Percentiles rank a stretch among this genome's conserved stretches.
Conservation (phyloP, 2,113 vertebrate species). For the Ceyx margarethae region DNA sequence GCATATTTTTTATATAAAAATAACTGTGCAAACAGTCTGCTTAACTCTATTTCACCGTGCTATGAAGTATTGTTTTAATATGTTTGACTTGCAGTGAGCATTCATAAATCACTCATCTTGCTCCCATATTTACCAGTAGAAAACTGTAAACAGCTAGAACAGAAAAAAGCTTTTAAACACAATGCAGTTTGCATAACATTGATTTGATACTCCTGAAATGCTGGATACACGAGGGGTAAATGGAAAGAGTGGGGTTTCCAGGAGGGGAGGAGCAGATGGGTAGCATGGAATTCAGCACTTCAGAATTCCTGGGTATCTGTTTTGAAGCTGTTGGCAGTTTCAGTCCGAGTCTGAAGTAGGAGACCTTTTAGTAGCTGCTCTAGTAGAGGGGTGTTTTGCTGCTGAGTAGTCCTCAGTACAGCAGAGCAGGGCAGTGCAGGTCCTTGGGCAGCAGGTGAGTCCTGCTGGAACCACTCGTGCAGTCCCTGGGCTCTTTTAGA, state of each 20-base stretch:
- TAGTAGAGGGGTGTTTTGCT: neutral
- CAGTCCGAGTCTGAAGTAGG: rapidly evolving
- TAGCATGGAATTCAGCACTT: neutral
- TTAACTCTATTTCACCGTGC: neutral
- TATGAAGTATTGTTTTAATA: constrained; percentile 56
- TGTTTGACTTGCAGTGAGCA: constrained; percentile 5
- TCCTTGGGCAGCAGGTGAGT: neutral
- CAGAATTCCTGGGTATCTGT: neutral
- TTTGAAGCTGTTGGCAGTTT: neutral
- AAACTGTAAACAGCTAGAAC: constrained; percentile 15
- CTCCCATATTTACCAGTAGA: neutral
- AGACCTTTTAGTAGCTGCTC: neutral
- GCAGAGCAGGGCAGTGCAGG: neutral
- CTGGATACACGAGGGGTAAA: neutral
- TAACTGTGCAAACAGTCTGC: neutral
- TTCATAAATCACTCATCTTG: constrained; percentile 33
- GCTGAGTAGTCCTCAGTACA: neutral
- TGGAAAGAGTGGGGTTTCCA: neutral
- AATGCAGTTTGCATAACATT: neutral
- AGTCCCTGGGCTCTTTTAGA: neutral
- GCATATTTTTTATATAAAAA: constrained; percentile 1
- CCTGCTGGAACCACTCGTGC: neutral
- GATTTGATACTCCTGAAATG: neutral
- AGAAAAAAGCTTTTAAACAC: neutral
- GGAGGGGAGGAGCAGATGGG: neutral